A percentile compares a stretch with the other conserved stretches of the same genome.
phyloP scores from a whole-genome alignment of 2,113 vertebrate genomes.

The Nansenia antarctica region DNA sequence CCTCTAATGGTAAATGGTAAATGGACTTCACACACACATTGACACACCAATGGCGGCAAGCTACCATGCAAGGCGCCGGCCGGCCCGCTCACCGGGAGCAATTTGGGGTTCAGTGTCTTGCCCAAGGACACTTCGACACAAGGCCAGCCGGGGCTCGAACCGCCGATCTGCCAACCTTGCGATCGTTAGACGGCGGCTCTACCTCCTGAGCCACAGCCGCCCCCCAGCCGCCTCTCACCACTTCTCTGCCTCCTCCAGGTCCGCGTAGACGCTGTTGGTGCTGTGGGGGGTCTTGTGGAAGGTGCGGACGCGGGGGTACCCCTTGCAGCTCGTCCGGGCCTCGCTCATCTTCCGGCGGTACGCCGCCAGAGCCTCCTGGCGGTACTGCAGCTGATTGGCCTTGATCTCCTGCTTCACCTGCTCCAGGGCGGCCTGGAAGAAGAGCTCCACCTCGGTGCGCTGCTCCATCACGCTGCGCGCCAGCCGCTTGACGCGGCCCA shows the following conservation, averaged over 20 bases:
- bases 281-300: constrained; percentile 79
- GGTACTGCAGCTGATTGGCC: constrained; percentile 73
- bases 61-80: too few species aligned
- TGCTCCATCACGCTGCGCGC: constrained; percentile 77
- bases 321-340: constrained; percentile 72
- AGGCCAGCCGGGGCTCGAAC: too few species aligned
- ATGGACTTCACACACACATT: too few species aligned
- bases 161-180: too few species aligned
- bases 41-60: too few species aligned
- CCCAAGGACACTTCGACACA: too few species aligned
- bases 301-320: constrained; percentile 81
- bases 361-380: constrained; percentile 74
- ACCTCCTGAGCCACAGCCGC: too few species aligned
- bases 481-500: constrained; percentile 78
- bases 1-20: too few species aligned
- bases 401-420: constrained; percentile 81
- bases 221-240: constrained; percentile 66
- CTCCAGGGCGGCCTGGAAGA: constrained; percentile 82
- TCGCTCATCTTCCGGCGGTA: constrained; percentile 76
- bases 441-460: constrained; percentile 81
- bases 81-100: too few species aligned
- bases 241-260: constrained; percentile 76
- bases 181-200: too few species aligned
- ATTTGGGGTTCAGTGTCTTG: too few species aligned
- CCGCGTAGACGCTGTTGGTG: constrained; percentile 82